Evolutionary conservation across 2,797 vertebrate genomes (phyloP).

Genomic region (Pangasius macronema): DNA sequence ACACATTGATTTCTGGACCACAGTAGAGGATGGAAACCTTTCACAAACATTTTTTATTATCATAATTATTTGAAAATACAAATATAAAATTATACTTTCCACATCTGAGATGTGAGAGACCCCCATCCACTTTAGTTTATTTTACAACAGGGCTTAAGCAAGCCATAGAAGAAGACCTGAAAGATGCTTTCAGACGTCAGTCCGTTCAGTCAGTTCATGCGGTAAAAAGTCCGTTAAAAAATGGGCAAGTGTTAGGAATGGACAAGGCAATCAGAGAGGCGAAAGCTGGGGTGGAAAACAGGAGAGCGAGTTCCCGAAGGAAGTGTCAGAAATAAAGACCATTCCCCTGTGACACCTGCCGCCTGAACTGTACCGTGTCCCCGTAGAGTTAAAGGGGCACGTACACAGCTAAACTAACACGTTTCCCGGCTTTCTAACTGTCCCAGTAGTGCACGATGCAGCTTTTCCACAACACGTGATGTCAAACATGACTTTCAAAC

Average conservation of each 20-base stretch:
- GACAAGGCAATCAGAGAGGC: slow-evolving; percentile 65
- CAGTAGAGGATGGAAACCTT: slow-evolving; percentile 96
- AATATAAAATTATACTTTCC: slow-evolving; percentile 98
- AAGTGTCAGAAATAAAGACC: slow-evolving; percentile 42
- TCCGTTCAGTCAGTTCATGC: slow-evolving; percentile 66
- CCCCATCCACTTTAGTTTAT: slow-evolving; percentile 86
- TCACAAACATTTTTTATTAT: slow-evolving; percentile 89
- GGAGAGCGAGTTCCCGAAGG: slow-evolving; percentile 42
- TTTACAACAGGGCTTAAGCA: slow-evolving; percentile 92
- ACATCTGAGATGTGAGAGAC: slow-evolving; percentile 96
- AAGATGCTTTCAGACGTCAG: slow-evolving; percentile 81
- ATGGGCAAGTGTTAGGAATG: slow-evolving; percentile 72
- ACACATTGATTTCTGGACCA: slow-evolving; percentile 96
- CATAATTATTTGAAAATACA: slow-evolving; percentile 89
- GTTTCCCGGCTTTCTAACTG: slow-evolving; percentile 21
- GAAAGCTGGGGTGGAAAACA: slow-evolving; percentile 40
- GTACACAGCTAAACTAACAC: slow-evolving; percentile 38
- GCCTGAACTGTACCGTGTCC: slow-evolving; percentile 27
- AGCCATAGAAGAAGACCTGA: slow-evolving; percentile 93
- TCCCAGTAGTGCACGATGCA: slow-evolving; percentile 22
- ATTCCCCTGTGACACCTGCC: slow-evolving; percentile 41
- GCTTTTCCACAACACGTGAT: slow-evolving; percentile 17
- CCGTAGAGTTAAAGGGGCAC: slow-evolving; percentile 23
- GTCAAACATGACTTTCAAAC: slow-evolving; percentile 7
- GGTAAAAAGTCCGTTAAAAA: slow-evolving; percentile 71